A percentile compares a stretch with the other conserved stretches of the same genome.
These are phyloP conservation scores for Platalea minor DNA, from an alignment of 2,797 vertebrate genomes.

Conservation along the genomic window DNA sequence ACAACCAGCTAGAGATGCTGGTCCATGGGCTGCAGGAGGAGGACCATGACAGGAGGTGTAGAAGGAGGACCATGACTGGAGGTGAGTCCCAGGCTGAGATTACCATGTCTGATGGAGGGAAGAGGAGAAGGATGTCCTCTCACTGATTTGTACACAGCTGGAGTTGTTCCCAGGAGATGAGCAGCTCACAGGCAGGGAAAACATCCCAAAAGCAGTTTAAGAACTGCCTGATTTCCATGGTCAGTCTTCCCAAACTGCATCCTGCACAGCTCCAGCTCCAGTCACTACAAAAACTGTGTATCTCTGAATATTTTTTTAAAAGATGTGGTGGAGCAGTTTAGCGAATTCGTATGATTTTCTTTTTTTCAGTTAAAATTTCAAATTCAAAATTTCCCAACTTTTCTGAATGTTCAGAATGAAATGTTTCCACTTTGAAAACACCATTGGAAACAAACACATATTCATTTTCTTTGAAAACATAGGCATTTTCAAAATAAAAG, in stretches of 20 bases:
- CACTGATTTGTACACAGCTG: background rate
- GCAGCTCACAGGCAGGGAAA: background rate
- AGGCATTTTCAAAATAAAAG: background rate
- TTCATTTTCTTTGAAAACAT: background rate
- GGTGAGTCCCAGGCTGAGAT: background rate
- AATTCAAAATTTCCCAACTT: background rate
- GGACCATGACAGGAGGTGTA: background rate
- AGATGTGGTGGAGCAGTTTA: background rate
- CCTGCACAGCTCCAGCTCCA: background rate
- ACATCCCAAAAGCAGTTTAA: background rate
- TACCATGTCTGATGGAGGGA: background rate
- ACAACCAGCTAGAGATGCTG: background rate
- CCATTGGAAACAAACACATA: background rate
- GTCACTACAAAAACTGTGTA: background rate
- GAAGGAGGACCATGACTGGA: background rate
- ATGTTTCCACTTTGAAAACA: background rate
- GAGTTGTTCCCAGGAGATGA: background rate
- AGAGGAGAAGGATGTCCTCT: background rate
- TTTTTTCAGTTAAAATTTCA: background rate
- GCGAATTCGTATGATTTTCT: background rate
- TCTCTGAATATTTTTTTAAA: background rate
- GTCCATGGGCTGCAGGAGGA: background rate
- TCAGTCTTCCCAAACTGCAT: background rate
- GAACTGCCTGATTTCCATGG: background rate
- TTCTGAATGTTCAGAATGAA: background rate